phyloP scores from a whole-genome alignment of 2,888 invertebrate species.

The Drosophila borborema region DNA sequence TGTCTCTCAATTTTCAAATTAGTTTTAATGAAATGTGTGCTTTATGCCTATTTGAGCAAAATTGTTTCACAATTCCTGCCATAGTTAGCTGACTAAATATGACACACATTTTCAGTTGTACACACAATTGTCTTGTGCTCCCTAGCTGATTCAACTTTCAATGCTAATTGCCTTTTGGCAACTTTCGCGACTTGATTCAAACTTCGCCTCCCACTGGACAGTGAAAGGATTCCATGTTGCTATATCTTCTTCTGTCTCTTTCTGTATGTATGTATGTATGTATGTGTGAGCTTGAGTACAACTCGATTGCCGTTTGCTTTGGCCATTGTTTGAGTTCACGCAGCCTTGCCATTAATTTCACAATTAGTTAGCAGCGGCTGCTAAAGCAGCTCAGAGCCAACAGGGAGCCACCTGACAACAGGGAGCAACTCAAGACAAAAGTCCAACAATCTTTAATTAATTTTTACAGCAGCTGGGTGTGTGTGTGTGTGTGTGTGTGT shows the following conservation, averaged over 20 bases:
- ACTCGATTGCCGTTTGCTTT: conserved; percentile 62
- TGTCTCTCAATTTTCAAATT: not conserved
- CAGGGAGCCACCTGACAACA: conserved; percentile 51
- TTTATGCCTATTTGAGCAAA: not conserved
- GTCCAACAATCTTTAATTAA: conserved; percentile 68
- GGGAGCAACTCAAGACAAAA: conserved; percentile 39
- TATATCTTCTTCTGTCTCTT: conserved; percentile 1
- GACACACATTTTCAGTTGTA: conserved; percentile 27
- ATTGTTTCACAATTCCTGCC: conserved; percentile 8
- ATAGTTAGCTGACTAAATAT: conserved; percentile 19
- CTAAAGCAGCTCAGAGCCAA: conserved; percentile 11
- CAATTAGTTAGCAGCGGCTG: conserved; percentile 62
- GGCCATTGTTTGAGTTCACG: conserved; percentile 74
- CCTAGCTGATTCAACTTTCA: conserved; percentile 43
- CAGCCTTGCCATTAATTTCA: conserved; percentile 76
- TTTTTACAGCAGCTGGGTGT: conserved; percentile 37
- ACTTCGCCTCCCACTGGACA: conserved; percentile 61
- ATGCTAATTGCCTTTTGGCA: conserved; percentile 77
- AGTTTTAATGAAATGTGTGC: not conserved
- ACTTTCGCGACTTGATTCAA: conserved; percentile 71
- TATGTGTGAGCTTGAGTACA: conserved; percentile 20
- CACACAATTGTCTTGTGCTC: conserved; percentile 39
- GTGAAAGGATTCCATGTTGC: conserved; percentile 24
- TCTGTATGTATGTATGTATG: conserved; percentile 17
- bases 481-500: conserved; percentile 5